phyloP scores from a whole-genome alignment of 2,888 invertebrate genomes.

The Hirudinaria manillensis region DNA sequence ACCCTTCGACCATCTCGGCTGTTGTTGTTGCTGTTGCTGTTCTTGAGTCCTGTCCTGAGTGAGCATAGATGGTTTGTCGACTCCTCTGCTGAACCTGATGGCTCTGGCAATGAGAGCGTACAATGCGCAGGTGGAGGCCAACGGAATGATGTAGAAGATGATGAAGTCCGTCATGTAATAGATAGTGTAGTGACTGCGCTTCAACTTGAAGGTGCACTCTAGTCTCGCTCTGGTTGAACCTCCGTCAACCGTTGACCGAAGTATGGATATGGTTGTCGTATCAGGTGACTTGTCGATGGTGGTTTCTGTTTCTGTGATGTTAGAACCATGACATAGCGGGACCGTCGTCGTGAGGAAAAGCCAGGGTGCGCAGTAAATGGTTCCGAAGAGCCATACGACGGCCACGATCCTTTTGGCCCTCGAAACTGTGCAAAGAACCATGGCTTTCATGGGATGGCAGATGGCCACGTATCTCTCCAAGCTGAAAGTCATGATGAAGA shows the following conservation, averaged over 20 bases:
- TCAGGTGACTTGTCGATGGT: neutral
- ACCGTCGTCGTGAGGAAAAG: conserved; percentile 49
- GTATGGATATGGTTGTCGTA: neutral
- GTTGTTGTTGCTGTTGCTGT: no score
- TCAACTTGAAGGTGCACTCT: conserved; percentile 56
- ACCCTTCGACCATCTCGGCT: neutral
- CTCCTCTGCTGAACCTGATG: conserved; percentile 43
- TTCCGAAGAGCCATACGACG: conserved; percentile 60
- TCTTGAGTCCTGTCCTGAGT: no score
- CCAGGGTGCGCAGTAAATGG: conserved; percentile 62
- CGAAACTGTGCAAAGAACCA: conserved; percentile 62
- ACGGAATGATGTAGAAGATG: conserved; percentile 61
- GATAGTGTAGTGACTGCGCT: conserved; percentile 54
- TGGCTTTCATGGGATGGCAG: conserved; percentile 60
- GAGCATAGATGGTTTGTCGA: no score
- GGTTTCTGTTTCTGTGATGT: neutral
- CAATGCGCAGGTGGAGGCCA: conserved; percentile 60
- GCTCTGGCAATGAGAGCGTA: conserved; percentile 61
- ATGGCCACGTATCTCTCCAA: conserved; percentile 65
- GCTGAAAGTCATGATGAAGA: conserved; percentile 63
- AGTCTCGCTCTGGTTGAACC: conserved; percentile 50
- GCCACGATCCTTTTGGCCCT: conserved; percentile 61
- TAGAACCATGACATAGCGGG: neutral
- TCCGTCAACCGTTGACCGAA: conserved; percentile 13
- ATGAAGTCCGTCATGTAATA: conserved; percentile 61